Evolutionary conservation across 2,113 vertebrate genomes (phyloP).

Genomic region (Paradisaea rubra): DNA sequence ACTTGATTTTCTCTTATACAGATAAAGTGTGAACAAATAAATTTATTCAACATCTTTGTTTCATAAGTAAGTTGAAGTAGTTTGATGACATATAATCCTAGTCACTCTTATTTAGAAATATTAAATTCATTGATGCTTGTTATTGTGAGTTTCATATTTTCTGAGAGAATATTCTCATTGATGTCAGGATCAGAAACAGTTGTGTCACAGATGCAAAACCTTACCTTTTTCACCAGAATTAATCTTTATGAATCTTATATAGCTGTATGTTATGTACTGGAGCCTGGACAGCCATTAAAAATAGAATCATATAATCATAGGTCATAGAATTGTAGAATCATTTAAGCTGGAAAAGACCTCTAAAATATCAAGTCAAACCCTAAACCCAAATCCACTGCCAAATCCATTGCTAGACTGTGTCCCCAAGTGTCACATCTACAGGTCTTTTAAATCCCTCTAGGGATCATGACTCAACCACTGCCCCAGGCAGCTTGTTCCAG

Average conservation of each 20-base stretch:
- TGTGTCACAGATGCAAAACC: neutral
- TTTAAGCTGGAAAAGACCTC: neutral
- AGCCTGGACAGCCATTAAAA: neutral
- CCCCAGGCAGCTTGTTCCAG: neutral
- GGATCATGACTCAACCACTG: neutral
- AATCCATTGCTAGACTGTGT: neutral
- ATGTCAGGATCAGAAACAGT: neutral
- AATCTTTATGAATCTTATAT: neutral
- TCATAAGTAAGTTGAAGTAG: neutral
- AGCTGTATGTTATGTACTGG: neutral
- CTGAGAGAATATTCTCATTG: neutral
- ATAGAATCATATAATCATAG: neutral
- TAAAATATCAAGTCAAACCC: neutral
- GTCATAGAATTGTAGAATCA: neutral
- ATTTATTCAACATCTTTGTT: neutral
- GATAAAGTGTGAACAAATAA: neutral
- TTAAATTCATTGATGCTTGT: neutral
- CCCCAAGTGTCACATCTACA: neutral
- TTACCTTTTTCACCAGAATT: neutral
- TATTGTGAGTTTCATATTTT: neutral
- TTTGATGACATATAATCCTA: neutral
- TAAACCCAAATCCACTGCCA: neutral
- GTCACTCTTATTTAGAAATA: neutral
- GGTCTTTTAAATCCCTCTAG: neutral
- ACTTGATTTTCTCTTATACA: neutral